Conservation (phyloP, 2,113 vertebrate species). For the Vireo altiloquus region DNA sequence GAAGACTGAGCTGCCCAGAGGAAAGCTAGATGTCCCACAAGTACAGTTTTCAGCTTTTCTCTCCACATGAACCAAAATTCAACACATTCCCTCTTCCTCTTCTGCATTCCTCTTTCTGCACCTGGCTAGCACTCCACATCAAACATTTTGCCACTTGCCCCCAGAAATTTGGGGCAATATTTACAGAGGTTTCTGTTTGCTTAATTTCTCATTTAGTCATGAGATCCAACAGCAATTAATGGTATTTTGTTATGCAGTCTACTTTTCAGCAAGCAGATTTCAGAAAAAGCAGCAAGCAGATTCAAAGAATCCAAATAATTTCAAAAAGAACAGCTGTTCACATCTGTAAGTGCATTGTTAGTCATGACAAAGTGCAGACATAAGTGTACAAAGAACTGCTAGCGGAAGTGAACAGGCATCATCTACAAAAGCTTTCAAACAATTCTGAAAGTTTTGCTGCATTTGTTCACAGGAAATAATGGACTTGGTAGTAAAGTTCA, state of each 20-base stretch:
- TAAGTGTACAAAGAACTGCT: not conserved
- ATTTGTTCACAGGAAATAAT: constrained; percentile 55
- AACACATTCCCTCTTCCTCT: not conserved
- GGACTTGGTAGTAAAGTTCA: constrained; percentile 61
- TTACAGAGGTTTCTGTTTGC: not conserved
- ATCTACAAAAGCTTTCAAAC: constrained; percentile 67
- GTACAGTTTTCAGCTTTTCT: not conserved
- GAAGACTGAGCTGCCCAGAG: not conserved
- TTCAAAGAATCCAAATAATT: not conserved
- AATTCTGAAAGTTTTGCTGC: constrained; percentile 55
- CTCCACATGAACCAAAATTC: not conserved
- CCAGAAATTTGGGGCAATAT: not conserved
- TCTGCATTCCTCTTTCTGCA: not conserved
- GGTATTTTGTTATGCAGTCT: not conserved
- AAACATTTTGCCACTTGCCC: not conserved
- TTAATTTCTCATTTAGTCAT: not conserved
- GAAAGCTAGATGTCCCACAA: not conserved
- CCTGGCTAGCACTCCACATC: not conserved
- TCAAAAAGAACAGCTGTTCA: not conserved
- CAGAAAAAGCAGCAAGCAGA: not conserved
- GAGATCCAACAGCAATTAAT: not conserved
- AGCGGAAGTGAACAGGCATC: not conserved
- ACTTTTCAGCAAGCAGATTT: not conserved
- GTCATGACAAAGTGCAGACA: constrained; percentile 22
- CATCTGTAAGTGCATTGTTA: constrained; percentile 23